Conservation (phyloP, 2,113 vertebrate genomes). For the Thalassoma bifasciatum region DNA sequence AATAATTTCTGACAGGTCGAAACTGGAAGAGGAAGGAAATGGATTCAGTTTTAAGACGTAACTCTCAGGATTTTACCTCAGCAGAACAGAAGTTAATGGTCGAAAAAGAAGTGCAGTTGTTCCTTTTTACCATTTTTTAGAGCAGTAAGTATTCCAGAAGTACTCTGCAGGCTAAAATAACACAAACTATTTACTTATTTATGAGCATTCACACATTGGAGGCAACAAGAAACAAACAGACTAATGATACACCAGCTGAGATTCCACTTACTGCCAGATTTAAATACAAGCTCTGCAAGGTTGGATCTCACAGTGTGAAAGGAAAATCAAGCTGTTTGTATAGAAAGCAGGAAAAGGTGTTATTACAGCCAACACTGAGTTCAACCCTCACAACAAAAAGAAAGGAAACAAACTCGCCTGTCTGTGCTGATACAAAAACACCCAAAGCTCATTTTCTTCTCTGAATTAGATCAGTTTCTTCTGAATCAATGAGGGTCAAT, state of each 20-base stretch:
- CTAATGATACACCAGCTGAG: constrained; percentile 1
- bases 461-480: too few species aligned
- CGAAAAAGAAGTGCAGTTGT: background rate
- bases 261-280: constrained; percentile 1
- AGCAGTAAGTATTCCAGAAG: background rate
- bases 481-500: too few species aligned
- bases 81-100: background rate
- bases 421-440: too few species aligned
- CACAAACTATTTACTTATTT: constrained; percentile 10
- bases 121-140: background rate
- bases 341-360: background rate
- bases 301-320: background rate
- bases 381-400: too few species aligned
- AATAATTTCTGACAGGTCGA: background rate
- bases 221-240: constrained; percentile 18
- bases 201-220: background rate
- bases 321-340: background rate
- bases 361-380: background rate
- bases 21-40: background rate
- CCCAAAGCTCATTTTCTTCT: too few species aligned
- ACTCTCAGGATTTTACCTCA: constrained; percentile 17
- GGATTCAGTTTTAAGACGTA: constrained; percentile 8
- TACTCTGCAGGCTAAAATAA: constrained; percentile 1
- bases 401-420: too few species aligned
- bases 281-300: background rate